phyloP scores from a whole-genome alignment of 2,113 vertebrate genomes.

The Astur gentilis region DNA sequence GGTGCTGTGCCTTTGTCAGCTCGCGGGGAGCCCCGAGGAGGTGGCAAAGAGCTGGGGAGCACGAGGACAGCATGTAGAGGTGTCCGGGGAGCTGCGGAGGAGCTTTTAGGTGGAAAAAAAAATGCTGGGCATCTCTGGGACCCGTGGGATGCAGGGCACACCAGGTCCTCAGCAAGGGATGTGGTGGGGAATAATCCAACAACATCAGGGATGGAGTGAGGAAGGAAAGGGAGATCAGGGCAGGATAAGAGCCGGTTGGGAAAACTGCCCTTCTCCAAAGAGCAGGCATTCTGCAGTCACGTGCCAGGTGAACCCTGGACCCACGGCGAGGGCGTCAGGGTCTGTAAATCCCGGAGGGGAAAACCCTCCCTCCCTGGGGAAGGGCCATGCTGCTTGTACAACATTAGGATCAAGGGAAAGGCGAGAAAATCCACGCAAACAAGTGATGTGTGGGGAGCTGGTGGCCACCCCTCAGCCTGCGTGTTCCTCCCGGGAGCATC shows the following conservation, averaged over 20 bases:
- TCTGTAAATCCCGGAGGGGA: neutral
- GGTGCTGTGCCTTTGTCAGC: too few species aligned
- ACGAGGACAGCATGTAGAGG: fast-evolving
- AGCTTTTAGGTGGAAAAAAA: neutral
- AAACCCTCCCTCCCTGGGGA: neutral
- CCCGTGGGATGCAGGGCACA: fast-evolving
- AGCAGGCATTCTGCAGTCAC: neutral
- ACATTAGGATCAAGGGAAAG: neutral
- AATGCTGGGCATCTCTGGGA: neutral
- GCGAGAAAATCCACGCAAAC: neutral
- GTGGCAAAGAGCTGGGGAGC: neutral
- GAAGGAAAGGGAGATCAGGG: neutral
- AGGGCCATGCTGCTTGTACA: neutral
- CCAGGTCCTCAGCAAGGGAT: neutral
- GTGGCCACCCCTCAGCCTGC: neutral
- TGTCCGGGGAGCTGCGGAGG: neutral
- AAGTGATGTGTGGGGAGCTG: fast-evolving
- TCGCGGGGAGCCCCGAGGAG: fast-evolving
- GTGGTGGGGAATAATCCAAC: neutral
- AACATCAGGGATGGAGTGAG: fast-evolving
- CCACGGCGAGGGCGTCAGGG: fast-evolving
- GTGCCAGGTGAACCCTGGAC: conserved; percentile 17
- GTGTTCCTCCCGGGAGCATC: neutral
- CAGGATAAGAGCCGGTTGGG: neutral
- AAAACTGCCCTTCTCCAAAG: neutral